Base-by-base conservation (phyloP, 2,888 invertebrate genomes). In the Elgonia sp. region DNA sequence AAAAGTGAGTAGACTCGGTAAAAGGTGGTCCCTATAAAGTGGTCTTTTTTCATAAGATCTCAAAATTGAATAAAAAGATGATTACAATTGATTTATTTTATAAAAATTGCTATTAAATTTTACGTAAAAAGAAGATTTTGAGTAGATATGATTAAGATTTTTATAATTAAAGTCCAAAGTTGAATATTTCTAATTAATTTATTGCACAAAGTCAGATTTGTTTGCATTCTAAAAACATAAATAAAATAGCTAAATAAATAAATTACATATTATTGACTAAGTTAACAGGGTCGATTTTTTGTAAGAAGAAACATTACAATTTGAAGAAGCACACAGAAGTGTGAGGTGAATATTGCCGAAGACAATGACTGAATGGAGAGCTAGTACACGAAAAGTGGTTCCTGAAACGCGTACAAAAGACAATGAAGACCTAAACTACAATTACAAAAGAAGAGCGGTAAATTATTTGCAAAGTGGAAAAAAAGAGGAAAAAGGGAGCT, bases 381-480 rank as follows among this genome's bases (percentile, higher is more conserved):
- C 50, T 53, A 21, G 69, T 55, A 42, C 10, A 42, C 53, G 65
- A 46, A 80, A 80, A 80, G 69, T 70, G 70, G 70, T 79, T 79
- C 79, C 79, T 69, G 79, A 79, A 79, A 21, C 63, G 62, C 29
- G 50, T 40, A n/a, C 21, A 63, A 63, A 80, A 82, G 81, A 73
- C 72, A 73, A 73, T 73, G 65, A 72, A 81, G 46, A 63, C 37
- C 50, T 60, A 80, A 80, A 53, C 63, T 55, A 53, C 70, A 29
- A 81, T 72, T 81, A 81, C 70, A 72, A 72, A 81, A 81, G 70
- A 81, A 72, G 65, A 55, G 42, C 63, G 16, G 81, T 65, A 72
- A 81, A 81, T 81, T 81, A 81, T 81, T 70, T 40, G 50, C n/a
- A 42, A 70, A 70, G 80, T 62, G 46, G 20, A 40, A 70, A 62